Percentiles rank a stretch among this genome's conserved stretches.
Conservation (phyloP, 2,888 invertebrate species). For the Scaptomyza cyrtandrae region DNA sequence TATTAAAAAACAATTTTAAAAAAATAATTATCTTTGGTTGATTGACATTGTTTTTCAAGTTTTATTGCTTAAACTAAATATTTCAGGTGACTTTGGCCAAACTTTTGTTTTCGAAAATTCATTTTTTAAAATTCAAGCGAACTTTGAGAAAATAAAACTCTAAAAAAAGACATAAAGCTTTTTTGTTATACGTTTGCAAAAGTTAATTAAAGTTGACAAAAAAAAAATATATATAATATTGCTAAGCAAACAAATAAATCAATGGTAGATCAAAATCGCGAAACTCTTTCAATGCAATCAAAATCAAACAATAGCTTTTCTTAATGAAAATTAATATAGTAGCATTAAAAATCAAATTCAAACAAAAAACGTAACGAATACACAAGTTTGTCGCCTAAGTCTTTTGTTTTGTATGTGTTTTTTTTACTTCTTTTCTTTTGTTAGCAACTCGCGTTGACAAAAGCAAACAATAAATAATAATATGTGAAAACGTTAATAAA, state of each 20-base stretch:
- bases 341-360: not conserved
- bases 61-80: not conserved
- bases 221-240: not conserved
- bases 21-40: too few relatives aligned
- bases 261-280: not conserved
- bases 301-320: constrained; percentile 49
- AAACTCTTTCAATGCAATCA: constrained; percentile 25
- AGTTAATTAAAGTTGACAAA: not conserved
- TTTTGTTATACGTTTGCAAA: not conserved
- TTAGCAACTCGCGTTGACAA: constrained; percentile 31
- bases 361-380: constrained; percentile 29
- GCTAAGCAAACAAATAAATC: constrained; percentile 15
- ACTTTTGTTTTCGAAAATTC: not conserved
- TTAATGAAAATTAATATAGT: constrained; percentile 36
- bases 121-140: not conserved
- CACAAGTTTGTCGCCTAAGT: constrained; percentile 75
- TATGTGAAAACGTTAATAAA: constrained; percentile 56
- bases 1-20: too few relatives aligned
- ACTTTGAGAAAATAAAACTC: not conserved
- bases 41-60: too few relatives aligned
- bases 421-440: constrained; percentile 52
- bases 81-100: not conserved
- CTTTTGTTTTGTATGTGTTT: constrained; percentile 68
- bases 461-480: constrained; percentile 51
- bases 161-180: not conserved